Evolutionary conservation across 2,113 vertebrate species (phyloP).

Genomic region (Calidris pygmaea): DNA sequence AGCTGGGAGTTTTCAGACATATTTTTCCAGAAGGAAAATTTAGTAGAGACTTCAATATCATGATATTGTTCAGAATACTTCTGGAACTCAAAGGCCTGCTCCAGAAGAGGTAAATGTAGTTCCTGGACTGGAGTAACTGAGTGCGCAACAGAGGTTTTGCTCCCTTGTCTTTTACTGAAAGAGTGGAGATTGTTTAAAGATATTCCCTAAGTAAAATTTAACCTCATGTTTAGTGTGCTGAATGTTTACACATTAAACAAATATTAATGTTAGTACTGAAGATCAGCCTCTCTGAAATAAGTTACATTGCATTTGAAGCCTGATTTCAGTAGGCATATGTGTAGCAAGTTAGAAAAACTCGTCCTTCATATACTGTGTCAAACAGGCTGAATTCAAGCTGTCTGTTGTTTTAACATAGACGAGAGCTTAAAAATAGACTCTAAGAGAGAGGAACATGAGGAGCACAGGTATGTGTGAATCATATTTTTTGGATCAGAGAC

Average conservation of each 20-base stretch:
- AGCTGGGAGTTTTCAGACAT: not conserved
- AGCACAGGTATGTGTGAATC: not conserved
- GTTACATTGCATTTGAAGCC: not conserved
- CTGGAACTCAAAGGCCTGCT: not conserved
- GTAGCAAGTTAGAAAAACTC: not conserved
- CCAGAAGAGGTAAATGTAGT: not conserved
- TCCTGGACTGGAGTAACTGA: not conserved
- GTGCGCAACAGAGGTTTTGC: fast-evolving
- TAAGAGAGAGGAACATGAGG: not conserved
- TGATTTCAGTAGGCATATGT: not conserved
- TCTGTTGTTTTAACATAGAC: not conserved
- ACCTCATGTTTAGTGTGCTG: not conserved
- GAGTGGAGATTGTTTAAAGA: not conserved
- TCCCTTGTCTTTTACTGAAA: not conserved
- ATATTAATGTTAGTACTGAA: not conserved
- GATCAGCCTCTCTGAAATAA: not conserved
- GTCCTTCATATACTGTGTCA: not conserved
- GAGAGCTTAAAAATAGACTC: not conserved
- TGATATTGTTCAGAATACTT: not conserved
- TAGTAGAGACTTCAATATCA: not conserved
- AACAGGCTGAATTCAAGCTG: not conserved
- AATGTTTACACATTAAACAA: not conserved
- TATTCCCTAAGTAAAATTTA: not conserved
- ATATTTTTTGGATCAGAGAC: not conserved
- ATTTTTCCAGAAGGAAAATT: not conserved